phyloP scores from a whole-genome alignment of 2,797 vertebrate genomes.

The Urocyon cinereoargenteus region DNA sequence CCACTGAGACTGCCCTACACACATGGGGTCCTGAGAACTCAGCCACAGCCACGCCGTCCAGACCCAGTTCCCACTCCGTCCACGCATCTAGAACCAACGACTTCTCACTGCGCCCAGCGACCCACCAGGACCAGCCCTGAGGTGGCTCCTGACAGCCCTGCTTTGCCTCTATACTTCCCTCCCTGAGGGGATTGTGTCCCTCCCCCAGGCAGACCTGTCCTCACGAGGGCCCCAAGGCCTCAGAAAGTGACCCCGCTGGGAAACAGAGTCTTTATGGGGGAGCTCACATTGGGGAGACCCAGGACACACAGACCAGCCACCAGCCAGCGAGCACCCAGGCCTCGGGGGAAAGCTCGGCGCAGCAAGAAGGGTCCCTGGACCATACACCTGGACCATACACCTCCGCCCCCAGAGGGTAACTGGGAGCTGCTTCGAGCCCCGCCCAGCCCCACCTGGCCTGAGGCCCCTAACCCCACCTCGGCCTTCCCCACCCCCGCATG shows the following conservation, averaged over 20 bases:
- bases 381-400: neutral
- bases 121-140: neutral
- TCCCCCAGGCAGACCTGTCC: neutral
- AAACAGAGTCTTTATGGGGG: neutral
- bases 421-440: neutral
- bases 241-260: neutral
- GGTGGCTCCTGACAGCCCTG: neutral
- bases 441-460: rapidly evolving
- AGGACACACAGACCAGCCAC: neutral
- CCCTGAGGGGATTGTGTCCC: neutral
- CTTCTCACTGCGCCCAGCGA: rapidly evolving
- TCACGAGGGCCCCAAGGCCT: neutral
- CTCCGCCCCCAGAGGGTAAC: neutral
- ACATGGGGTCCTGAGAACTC: neutral
- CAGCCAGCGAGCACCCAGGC: rapidly evolving
- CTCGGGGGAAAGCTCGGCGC: neutral
- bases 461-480: neutral
- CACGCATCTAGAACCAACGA: no score
- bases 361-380: neutral
- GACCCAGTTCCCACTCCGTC: neutral
- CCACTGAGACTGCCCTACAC: neutral
- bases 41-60: neutral
- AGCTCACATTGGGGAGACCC: neutral
- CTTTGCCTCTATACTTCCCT: no score
- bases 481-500: neutral